Percentiles rank a stretch among this genome's conserved stretches.
Conservation (phyloP, 2,113 vertebrate species). For the Zosterops borbonicus region DNA sequence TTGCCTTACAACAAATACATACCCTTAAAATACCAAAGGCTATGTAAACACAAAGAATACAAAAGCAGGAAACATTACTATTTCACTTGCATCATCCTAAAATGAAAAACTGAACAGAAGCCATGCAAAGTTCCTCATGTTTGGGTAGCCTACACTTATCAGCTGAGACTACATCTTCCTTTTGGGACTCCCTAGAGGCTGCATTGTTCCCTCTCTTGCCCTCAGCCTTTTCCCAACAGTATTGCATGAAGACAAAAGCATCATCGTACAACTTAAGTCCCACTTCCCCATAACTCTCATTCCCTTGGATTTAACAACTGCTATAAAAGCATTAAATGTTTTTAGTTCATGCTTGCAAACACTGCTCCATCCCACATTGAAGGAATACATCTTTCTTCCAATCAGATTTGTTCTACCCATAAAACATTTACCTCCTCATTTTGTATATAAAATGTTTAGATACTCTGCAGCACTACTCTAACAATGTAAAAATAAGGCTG, state of each 20-base stretch:
- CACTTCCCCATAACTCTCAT: not conserved
- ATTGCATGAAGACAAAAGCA: not conserved
- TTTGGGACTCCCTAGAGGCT: not conserved
- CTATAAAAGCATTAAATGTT: not conserved
- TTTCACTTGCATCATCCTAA: not conserved
- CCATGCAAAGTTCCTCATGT: not conserved
- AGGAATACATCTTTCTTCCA: not conserved
- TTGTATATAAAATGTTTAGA: not conserved
- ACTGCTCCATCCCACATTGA: not conserved
- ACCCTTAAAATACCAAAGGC: slow-evolving; percentile 25
- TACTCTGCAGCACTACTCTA: not conserved
- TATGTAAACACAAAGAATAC: slow-evolving; percentile 42
- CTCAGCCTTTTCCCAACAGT: not conserved
- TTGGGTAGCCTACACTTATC: not conserved
- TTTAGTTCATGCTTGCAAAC: not conserved
- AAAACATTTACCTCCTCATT: not conserved
- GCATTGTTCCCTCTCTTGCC: not conserved
- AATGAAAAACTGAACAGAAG: not conserved
- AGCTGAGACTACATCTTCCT: not conserved
- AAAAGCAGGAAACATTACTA: slow-evolving; percentile 47
- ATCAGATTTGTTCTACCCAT: not conserved
- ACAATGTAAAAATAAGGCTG: not conserved
- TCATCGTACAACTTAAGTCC: not conserved
- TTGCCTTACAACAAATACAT: slow-evolving; percentile 22
- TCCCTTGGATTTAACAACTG: not conserved